Evolutionary conservation across 2,888 invertebrate species (phyloP).

Genomic region (Pammene fasciana): DNA sequence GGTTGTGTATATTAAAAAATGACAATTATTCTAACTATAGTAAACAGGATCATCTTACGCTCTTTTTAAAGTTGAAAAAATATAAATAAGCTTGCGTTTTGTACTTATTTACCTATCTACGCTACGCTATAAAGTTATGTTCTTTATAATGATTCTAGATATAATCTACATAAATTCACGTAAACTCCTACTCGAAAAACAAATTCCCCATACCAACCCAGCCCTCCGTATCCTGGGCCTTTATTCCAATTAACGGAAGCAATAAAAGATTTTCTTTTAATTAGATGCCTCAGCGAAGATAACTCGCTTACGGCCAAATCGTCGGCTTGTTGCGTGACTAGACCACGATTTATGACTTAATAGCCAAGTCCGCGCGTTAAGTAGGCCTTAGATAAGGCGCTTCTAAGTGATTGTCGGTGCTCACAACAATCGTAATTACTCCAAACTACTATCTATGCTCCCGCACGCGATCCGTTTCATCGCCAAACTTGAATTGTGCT

Average conservation of each 20-base stretch:
- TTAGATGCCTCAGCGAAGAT: slow-evolving; percentile 75
- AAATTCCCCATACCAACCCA: neutral
- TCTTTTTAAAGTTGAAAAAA: no score
- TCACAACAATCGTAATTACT: slow-evolving; percentile 84
- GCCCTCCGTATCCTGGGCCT: slow-evolving; percentile 9
- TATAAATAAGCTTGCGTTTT: no score
- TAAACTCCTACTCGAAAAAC: no score
- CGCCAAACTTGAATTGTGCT: slow-evolving; percentile 70
- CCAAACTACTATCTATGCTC: slow-evolving; percentile 78
- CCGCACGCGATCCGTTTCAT: slow-evolving; percentile 79
- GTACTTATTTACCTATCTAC: no score
- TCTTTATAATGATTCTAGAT: no score
- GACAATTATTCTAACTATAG: no score
- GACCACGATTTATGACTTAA: slow-evolving; percentile 81
- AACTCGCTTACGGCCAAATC: slow-evolving; percentile 63
- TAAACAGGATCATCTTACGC: no score
- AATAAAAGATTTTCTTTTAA: slow-evolving; percentile 67
- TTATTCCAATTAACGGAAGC: slow-evolving; percentile 46
- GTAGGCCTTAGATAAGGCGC: slow-evolving; percentile 82
- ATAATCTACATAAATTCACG: no score
- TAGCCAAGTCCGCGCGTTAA: slow-evolving; percentile 79
- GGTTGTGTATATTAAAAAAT: no score
- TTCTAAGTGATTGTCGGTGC: slow-evolving; percentile 83
- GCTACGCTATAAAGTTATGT: no score
- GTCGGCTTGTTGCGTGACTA: slow-evolving; percentile 66